These are phyloP conservation scores for Phyllostomus discolor DNA, from an alignment of 2,113 vertebrate genomes.

Conservation along the genomic window DNA sequence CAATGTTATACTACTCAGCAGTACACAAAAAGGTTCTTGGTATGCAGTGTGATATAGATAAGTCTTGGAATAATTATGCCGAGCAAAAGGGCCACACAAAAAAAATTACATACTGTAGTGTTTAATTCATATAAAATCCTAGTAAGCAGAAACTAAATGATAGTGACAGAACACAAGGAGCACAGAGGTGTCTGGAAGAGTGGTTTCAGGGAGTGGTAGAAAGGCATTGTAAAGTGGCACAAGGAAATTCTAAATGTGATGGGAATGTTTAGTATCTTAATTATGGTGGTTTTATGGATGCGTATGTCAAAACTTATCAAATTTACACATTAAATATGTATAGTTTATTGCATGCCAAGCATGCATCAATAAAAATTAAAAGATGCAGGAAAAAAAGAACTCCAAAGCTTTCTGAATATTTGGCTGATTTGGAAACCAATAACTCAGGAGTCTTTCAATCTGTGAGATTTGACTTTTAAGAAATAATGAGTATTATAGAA, in stretches of 20 bases:
- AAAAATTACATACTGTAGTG: background rate
- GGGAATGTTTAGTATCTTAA: background rate
- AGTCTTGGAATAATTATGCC: background rate
- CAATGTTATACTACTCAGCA: background rate
- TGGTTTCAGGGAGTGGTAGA: background rate
- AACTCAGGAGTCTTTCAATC: background rate
- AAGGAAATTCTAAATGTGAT: background rate
- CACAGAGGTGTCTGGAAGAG: background rate
- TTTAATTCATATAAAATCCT: background rate
- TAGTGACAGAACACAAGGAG: background rate
- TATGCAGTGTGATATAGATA: background rate
- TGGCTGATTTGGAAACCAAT: background rate
- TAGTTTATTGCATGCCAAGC: background rate
- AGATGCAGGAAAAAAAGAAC: background rate
- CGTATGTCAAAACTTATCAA: background rate
- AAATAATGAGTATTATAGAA: conserved; percentile 7
- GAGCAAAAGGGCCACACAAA: background rate
- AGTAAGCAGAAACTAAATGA: background rate
- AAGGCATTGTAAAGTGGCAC: background rate
- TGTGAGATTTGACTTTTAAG: background rate
- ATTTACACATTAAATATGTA: background rate
- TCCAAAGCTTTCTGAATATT: background rate
- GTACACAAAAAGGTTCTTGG: background rate
- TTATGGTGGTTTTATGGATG: background rate
- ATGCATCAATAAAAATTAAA: background rate